Percentiles rank a stretch among this genome's conserved stretches.
phyloP scores from a whole-genome alignment of 23 tunicate genomes.

The Oikopleura albicans region DNA sequence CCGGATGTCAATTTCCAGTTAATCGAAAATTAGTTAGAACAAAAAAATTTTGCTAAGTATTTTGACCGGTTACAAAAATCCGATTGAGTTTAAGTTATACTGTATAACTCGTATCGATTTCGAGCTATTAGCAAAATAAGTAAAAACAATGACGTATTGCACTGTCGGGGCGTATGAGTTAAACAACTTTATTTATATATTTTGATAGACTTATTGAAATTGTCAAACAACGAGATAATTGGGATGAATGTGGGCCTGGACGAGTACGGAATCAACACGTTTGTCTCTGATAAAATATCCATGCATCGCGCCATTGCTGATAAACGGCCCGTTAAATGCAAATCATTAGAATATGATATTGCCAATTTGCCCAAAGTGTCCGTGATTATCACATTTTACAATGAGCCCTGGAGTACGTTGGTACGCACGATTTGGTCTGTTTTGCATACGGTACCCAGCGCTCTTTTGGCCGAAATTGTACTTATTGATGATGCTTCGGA shows the following conservation, averaged over 20 bases:
- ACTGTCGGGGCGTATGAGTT: too few species aligned
- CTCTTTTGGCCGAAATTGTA: slow-evolving; percentile 46
- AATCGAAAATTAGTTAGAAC: too few species aligned
- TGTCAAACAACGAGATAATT: too few species aligned
- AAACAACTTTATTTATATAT: too few species aligned
- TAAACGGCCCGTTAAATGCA: slow-evolving; percentile 62
- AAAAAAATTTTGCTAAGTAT: too few species aligned
- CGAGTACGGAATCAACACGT: slow-evolving; percentile 52
- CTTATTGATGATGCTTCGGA: slow-evolving; percentile 53
- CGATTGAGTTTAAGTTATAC: too few species aligned
- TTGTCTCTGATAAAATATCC: slow-evolving; percentile 69
- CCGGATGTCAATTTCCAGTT: too few species aligned
- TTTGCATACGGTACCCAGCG: slow-evolving; percentile 52
- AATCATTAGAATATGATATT: slow-evolving; percentile 22
- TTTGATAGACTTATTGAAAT: too few species aligned
- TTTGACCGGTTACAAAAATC: too few species aligned
- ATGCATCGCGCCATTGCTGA: slow-evolving; percentile 75
- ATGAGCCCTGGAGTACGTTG: slow-evolving; percentile 55
- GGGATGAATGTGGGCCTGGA: slow-evolving; percentile 39
- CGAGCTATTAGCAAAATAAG: too few species aligned
- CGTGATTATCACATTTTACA: slow-evolving; percentile 36
- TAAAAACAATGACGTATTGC: too few species aligned
- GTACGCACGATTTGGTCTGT: slow-evolving; percentile 74
- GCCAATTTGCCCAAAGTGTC: neutral
- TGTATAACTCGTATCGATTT: too few species aligned